phyloP scores from a whole-genome alignment of 1,140 invertebrate species.

The Pinna nobilis region DNA sequence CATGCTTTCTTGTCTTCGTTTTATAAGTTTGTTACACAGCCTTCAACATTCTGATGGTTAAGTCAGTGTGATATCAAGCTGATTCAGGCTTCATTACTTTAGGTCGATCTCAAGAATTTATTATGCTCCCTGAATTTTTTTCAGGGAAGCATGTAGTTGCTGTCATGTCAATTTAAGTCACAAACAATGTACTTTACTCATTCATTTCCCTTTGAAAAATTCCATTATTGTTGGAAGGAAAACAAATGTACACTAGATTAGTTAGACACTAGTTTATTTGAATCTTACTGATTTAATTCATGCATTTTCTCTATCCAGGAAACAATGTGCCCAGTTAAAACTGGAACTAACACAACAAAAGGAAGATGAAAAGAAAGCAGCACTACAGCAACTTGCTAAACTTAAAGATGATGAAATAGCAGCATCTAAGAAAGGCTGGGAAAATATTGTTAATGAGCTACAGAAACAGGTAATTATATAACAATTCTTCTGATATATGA shows the following conservation, averaged over 20 bases:
- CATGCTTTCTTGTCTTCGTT: no score
- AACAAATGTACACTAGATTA: background rate
- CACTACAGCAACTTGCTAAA: conserved; percentile 61
- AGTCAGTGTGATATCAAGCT: no score
- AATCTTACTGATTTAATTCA: background rate
- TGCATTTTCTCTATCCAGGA: conserved; percentile 42
- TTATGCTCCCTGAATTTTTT: no score
- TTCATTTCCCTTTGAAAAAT: no score
- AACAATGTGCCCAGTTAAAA: conserved; percentile 62
- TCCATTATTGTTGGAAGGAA: background rate
- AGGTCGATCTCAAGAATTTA: no score
- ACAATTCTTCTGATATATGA: background rate
- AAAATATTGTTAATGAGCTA: conserved; percentile 62
- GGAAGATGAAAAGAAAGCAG: conserved; percentile 67
- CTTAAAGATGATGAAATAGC: conserved; percentile 68
- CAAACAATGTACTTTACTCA: no score
- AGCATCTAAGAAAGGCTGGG: conserved; percentile 57
- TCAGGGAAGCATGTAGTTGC: no score
- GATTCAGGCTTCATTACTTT: no score
- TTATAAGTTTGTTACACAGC: no score
- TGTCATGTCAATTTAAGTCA: no score
- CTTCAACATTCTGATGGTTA: no score
- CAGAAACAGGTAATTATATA: conserved; percentile 58
- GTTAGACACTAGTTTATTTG: background rate
- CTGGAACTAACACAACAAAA: conserved; percentile 64